These are phyloP conservation scores for Aphaenogaster ashmeadi DNA, from an alignment of 1,140 invertebrate species.

Conservation along the genomic window DNA sequence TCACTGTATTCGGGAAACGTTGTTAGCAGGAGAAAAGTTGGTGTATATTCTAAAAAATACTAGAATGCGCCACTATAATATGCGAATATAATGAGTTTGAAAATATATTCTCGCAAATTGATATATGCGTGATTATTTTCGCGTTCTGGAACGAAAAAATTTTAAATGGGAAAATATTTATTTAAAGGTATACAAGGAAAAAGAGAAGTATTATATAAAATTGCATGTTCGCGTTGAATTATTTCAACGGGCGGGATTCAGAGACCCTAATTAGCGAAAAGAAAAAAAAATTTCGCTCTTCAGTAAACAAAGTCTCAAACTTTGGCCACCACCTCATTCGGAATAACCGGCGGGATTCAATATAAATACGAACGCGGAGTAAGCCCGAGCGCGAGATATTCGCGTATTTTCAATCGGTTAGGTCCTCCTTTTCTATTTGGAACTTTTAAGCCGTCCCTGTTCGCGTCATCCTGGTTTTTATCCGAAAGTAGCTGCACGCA, in stretches of 20 bases:
- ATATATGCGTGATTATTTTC: constrained; percentile 10
- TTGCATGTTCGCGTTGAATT: neutral
- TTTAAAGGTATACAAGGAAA: neutral
- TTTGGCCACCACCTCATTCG: neutral
- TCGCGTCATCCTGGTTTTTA: constrained; percentile 57
- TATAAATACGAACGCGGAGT: constrained; percentile 62
- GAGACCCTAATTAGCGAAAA: constrained; percentile 26
- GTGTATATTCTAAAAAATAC: neutral
- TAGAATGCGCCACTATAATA: neutral
- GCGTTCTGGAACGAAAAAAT: neutral
- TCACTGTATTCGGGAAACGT: neutral
- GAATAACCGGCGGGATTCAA: constrained; percentile 56
- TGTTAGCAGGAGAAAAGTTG: neutral
- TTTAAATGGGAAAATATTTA: neutral
- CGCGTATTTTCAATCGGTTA: constrained; percentile 67
- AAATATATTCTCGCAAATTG: constrained; percentile 34
- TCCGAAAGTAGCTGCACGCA: constrained; percentile 65
- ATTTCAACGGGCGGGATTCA: neutral
- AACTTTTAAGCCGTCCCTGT: constrained; percentile 56
- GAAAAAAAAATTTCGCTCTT: neutral
- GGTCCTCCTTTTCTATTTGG: constrained; percentile 56
- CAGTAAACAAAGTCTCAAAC: constrained; percentile 29
- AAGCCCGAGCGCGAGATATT: constrained; percentile 64
- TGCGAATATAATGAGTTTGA: constrained; percentile 25
- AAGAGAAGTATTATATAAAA: neutral